phyloP scores from a whole-genome alignment of 2,797 vertebrate genomes.

The Austrolebias charrua region DNA sequence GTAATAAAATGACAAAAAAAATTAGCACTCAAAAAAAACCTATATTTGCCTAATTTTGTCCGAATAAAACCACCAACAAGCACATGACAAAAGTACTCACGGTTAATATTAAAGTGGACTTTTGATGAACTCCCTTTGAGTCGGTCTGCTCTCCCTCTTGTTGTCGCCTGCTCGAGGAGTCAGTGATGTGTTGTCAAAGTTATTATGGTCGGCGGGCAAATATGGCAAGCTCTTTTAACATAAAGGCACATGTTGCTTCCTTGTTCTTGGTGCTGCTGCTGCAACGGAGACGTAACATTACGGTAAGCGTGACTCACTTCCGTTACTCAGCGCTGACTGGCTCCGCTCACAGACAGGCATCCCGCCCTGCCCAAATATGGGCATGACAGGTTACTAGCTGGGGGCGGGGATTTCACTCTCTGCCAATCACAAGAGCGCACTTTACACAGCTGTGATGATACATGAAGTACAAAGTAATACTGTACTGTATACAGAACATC shows the following conservation, averaged over 20 bases:
- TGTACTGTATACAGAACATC: not conserved
- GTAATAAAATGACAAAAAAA: too few species aligned
- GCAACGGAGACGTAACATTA: conserved; percentile 62
- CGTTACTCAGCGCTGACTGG: conserved; percentile 47
- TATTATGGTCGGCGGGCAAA: conserved; percentile 33
- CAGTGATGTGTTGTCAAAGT: conserved; percentile 33
- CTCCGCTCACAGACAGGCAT: not conserved
- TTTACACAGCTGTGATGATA: not conserved
- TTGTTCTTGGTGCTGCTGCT: conserved; percentile 49
- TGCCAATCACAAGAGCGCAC: not conserved
- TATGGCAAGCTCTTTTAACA: too few species aligned
- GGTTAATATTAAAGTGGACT: not conserved
- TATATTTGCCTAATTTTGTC: not conserved
- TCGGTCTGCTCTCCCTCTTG: conserved; percentile 2
- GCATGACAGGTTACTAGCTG: conserved; percentile 29
- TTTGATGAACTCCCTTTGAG: not conserved
- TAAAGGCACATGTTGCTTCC: conserved; percentile 77
- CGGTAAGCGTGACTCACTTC: conserved; percentile 83
- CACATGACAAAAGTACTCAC: conserved; percentile 39
- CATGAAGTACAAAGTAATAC: conserved; percentile 1
- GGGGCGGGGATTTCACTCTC: conserved; percentile 1
- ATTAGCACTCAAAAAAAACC: not conserved
- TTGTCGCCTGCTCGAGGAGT: not conserved
- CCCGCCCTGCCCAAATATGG: conserved; percentile 69
- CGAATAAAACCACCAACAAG: not conserved